These are phyloP conservation scores for Empidonax traillii DNA, from an alignment of 2,113 vertebrate species.

Conservation along the genomic window DNA sequence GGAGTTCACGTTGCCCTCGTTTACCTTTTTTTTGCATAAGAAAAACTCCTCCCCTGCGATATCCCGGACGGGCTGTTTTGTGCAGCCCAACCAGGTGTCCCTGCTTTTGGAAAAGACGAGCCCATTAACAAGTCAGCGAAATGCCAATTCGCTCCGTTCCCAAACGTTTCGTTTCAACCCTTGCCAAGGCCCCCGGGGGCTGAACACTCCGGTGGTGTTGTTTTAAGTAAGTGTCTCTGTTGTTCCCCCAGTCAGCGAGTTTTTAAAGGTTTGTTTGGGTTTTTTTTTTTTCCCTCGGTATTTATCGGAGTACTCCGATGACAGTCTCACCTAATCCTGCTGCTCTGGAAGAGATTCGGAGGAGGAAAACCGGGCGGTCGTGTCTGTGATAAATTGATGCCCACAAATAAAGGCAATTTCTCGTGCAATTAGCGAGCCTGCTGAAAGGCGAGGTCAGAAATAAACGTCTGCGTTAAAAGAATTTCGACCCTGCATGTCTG, in stretches of 20 bases:
- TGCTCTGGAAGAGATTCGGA: constrained; percentile 49
- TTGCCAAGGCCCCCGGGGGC: constrained; percentile 71
- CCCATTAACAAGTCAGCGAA: constrained; percentile 69
- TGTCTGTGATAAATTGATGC: not conserved
- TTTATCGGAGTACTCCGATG: constrained; percentile 25
- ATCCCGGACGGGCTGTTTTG: constrained; percentile 68
- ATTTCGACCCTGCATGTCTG: not conserved
- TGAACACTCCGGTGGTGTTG: constrained; percentile 44
- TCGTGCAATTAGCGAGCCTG: not conserved
- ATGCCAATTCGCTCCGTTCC: constrained; percentile 73
- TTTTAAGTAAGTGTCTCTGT: constrained; percentile 38
- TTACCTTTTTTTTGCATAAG: constrained; percentile 70
- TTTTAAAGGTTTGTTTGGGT: not conserved
- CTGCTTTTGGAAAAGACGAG: constrained; percentile 33
- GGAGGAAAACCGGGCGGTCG: not conserved
- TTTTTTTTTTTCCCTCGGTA: not conserved
- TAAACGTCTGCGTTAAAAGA: not conserved
- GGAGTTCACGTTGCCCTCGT: constrained; percentile 52
- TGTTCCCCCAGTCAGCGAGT: not conserved
- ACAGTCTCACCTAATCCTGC: constrained; percentile 38
- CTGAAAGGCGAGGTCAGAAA: not conserved
- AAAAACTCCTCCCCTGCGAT: constrained; percentile 61
- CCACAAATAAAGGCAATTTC: not conserved
- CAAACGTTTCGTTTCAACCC: constrained; percentile 71
- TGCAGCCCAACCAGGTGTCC: constrained; percentile 72